Conservation (phyloP, 2,888 invertebrate genomes). For the Drepanosiphum platanoidis region DNA sequence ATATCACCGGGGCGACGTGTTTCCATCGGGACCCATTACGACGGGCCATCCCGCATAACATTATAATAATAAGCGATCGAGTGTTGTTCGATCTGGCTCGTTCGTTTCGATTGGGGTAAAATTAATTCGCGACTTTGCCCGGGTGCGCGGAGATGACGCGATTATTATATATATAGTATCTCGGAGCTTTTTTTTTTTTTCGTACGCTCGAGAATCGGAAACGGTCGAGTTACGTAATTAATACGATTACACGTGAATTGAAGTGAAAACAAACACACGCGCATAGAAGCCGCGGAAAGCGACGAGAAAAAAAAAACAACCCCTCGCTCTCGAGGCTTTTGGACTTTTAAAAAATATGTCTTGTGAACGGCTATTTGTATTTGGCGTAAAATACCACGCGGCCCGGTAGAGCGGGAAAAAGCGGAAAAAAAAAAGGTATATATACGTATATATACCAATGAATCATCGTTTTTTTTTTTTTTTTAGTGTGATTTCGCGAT, state of each 20-base stretch:
- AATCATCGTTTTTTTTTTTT: conserved; percentile 40
- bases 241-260: neutral
- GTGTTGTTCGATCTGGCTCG: too few relatives aligned
- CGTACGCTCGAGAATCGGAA: neutral
- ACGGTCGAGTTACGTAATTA: neutral
- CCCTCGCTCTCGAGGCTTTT: neutral
- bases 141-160: too few relatives aligned
- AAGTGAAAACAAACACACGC: neutral
- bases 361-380: conserved; percentile 36
- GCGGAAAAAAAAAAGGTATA: neutral
- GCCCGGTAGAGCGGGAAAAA: neutral
- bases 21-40: too few relatives aligned
- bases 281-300: neutral
- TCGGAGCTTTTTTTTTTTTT: too few relatives aligned
- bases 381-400: neutral
- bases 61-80: too few relatives aligned
- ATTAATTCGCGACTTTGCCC: too few relatives aligned
- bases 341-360: neutral
- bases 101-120: too few relatives aligned
- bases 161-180: too few relatives aligned
- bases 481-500: conserved; percentile 40
- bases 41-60: too few relatives aligned
- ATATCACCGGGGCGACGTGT: too few relatives aligned
- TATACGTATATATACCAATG: neutral
- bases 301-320: neutral